Conservation (phyloP, 1,140 invertebrate genomes). For the Drosophila rhopaloa region DNA sequence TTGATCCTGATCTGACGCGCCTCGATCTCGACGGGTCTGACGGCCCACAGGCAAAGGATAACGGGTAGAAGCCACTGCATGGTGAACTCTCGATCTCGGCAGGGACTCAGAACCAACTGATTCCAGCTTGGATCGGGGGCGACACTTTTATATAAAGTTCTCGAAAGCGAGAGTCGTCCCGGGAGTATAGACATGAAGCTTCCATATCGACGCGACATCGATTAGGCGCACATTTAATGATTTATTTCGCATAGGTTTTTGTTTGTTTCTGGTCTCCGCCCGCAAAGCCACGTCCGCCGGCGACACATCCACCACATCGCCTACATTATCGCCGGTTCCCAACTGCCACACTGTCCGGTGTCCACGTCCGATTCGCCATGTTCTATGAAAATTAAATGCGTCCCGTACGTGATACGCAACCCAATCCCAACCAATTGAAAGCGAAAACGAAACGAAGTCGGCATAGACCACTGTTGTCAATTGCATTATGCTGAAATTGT, state of each 20-base stretch:
- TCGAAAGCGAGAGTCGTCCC: conserved; percentile 69
- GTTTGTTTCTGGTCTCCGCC: conserved; percentile 51
- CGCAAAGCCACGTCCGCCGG: conserved; percentile 52
- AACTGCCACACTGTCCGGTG: conserved; percentile 36
- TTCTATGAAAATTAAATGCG: conserved; percentile 81
- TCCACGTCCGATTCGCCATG: conserved; percentile 75
- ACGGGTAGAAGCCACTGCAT: conserved; percentile 51
- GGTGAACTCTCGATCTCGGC: conserved; percentile 35
- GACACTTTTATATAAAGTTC: conserved; percentile 70
- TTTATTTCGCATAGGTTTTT: conserved; percentile 66
- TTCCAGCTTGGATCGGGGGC: conserved; percentile 36
- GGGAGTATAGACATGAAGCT: conserved; percentile 33
- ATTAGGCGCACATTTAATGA: conserved; percentile 78
- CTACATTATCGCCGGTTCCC: conserved; percentile 21
- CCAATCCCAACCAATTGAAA: conserved; percentile 41
- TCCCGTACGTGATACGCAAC: conserved; percentile 65
- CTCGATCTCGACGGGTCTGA: conserved; percentile 17
- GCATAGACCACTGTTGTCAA: conserved; percentile 59
- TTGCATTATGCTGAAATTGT: conserved; percentile 68
- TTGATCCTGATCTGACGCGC: conserved; percentile 73
- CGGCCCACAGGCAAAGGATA: conserved; percentile 36
- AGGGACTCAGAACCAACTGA: conserved; percentile 54
- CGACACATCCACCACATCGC: conserved; percentile 52
- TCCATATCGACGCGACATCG: conserved; percentile 55
- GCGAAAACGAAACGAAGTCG: conserved; percentile 33